Evolutionary conservation across 1,140 invertebrate species (phyloP).

Genomic region (Hylaeus anthracinus): DNA sequence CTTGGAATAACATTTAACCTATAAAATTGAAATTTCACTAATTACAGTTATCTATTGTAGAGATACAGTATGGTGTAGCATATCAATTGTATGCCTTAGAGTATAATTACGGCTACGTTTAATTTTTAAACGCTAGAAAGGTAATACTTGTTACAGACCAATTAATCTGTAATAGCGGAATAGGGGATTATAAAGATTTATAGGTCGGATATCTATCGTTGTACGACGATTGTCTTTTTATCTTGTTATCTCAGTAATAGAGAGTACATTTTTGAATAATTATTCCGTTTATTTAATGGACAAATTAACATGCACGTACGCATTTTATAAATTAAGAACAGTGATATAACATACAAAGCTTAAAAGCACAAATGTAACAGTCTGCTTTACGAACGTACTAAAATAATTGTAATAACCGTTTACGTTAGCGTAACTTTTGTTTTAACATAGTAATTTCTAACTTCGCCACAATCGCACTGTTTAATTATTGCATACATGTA

Average conservation of each 20-base stretch:
- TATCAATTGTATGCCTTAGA: constrained; percentile 52
- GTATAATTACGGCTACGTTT: constrained; percentile 9
- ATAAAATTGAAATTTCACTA: constrained; percentile 25
- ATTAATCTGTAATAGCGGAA: constrained; percentile 5
- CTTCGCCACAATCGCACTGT: background rate
- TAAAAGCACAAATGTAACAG: constrained; percentile 23
- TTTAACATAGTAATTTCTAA: background rate
- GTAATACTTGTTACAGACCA: background rate
- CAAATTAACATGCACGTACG: background rate
- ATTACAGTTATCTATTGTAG: constrained; percentile 39
- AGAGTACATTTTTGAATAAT: background rate
- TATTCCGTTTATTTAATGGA: background rate
- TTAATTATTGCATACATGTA: constrained; percentile 21
- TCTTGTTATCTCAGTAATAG: background rate
- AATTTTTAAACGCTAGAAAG: constrained; percentile 18
- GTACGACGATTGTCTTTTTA: constrained; percentile 22
- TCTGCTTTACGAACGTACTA: constrained; percentile 15
- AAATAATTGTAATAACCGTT: background rate
- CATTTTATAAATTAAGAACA: constrained; percentile 15
- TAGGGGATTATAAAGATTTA: background rate
- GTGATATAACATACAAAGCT: constrained; percentile 36
- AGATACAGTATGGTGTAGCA: constrained; percentile 41
- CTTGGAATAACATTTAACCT: background rate
- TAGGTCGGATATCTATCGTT: background rate
- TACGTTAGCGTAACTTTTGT: background rate